Base-by-base conservation (phyloP, 2,797 vertebrate species). In the Decapterus maruadsi region DNA sequence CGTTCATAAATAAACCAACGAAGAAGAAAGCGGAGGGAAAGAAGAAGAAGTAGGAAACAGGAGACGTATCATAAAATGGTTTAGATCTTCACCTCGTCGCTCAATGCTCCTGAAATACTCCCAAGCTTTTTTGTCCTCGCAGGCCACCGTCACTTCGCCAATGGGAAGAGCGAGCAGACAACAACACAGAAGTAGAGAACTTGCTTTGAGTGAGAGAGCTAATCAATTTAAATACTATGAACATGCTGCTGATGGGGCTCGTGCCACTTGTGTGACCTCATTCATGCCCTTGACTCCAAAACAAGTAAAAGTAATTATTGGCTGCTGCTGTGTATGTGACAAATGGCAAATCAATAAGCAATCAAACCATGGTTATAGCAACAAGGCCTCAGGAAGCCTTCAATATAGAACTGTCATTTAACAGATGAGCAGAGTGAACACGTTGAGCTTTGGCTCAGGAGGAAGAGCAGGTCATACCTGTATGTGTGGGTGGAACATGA, bases 281-380 rank as follows among this genome's bases (percentile, higher is more conserved):
- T 5, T 46, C 40, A 67, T 69, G 74, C 46, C 65, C 69, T 68
- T 66, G 45, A 81, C 54, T 68, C 20, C 4, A 60, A 73, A 81
- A 54, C 71, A 19, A 58, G 31, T 38, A 13, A 4, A 38, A n/a
- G 34, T 53, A 63, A 66, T 77, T 81, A 80, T 66, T 68, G 66
- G 43, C 40, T 51, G 16, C 26, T 59, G 22, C n/a, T 59, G 22
- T 7, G 14, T 62, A 51, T 64, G 48, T 64, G 64, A 48, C 58
- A 75, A 69, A 63, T 55, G 56, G 56, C 53, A 75, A 36, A 71
- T 88, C 87, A 81, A 88, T 89, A 80, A 61, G 22, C 72, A 65
- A 60, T 82, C n/a, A 20, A 68, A 63, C 5, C 40, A n/a, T 22
- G 50, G 50, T 77, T n/a, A 17, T 46, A 46, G 51, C 62, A 62